A percentile compares a stretch with the other conserved stretches of the same genome.
These are phyloP conservation scores for Anhinga anhinga DNA, from an alignment of 2,113 vertebrate genomes.

Conservation along the genomic window DNA sequence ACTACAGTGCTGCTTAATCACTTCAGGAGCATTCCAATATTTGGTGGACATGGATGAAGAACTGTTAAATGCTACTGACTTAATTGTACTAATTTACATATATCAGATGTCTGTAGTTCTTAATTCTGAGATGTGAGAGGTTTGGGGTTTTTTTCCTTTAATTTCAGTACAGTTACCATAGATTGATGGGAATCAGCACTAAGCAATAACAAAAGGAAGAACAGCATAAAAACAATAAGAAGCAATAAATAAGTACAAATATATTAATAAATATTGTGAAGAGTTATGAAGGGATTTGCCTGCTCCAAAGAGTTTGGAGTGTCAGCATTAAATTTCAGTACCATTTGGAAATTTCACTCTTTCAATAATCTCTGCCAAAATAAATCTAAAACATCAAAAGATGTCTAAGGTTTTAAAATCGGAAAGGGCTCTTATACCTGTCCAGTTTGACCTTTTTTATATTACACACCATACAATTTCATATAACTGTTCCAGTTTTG, in stretches of 20 bases:
- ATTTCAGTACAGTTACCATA: background rate
- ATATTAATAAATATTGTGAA: background rate
- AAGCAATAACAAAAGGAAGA: background rate
- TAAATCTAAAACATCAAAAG: background rate
- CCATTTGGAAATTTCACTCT: background rate
- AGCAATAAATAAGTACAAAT: background rate
- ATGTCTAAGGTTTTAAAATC: background rate
- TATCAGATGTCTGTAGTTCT: background rate
- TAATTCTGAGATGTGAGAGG: background rate
- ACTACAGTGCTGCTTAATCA: background rate
- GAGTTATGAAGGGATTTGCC: background rate
- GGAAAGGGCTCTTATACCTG: background rate
- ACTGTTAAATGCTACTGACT: background rate
- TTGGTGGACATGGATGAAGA: background rate
- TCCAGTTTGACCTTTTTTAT: background rate
- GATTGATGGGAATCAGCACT: background rate
- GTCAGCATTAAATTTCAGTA: background rate
- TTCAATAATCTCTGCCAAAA: background rate
- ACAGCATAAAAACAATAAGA: background rate
- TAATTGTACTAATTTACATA: background rate
- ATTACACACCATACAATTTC: background rate
- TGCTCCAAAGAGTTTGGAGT: background rate
- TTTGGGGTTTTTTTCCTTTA: background rate
- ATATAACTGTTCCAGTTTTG: background rate
- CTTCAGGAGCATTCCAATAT: background rate